Evolutionary conservation across 1,140 invertebrate genomes (phyloP), one percentile per base, ranked within the genome.

Genomic region (Scylla paramamosain): DNA sequence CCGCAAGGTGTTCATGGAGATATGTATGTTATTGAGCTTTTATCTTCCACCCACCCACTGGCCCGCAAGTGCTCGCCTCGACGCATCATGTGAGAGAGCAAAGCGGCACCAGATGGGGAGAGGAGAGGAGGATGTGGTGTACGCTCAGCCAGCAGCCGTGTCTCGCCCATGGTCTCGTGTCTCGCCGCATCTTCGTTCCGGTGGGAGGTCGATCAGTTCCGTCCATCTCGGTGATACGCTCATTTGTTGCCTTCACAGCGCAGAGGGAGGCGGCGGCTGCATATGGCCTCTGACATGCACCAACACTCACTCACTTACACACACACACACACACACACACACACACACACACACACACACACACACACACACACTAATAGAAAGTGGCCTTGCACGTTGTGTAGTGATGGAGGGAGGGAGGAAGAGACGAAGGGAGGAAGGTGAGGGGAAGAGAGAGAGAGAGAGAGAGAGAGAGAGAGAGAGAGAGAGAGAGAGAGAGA

Each of bases 321-420:
- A 77, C 67, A 77, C 67, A 77, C 67, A 77, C 67, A 77, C 25
- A 77, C 16, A 77, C 67, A 77, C 25, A 77, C 67, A 77, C 67
- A 77, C 67, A 77, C 67, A 77, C n/a, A 77, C 67, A 77, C 67
- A 77, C 67, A 77, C 67, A 77, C 67, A n/a, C 67, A n/a, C 67
- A 77, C 67, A 77, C 67, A 77, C 67, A 77, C 67, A 77, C 67
- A 77, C n/a, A 77, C 67, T 77, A 77, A 77, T 25, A 77, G 67
- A 77, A 77, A 77, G 67, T 77, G 67, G 67, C 67, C 67, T 77
- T 77, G 67, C 25, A 77, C 10, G 10, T 12, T 25, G 67, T 77
- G 67, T 77, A 20, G 67, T 25, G 67, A 77, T 25, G 67, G 67
- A n/a, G n/a, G 67, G 67, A 77, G 67, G 67, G 67, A 77, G 67